phyloP scores from a whole-genome alignment of 1,140 invertebrate genomes.

The Trachymyrmex cornetzi region DNA sequence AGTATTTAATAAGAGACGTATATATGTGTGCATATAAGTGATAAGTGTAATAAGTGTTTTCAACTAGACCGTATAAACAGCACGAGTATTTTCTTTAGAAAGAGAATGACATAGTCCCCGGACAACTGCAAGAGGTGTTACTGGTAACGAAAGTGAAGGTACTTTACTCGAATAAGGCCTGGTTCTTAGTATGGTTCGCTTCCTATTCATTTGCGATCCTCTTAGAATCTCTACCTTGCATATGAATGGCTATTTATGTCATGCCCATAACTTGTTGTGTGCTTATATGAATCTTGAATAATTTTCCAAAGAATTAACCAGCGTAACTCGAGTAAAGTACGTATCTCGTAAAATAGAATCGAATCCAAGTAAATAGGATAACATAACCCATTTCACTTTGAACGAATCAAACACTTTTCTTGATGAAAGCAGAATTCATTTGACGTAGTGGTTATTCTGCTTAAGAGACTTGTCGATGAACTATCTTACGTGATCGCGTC shows the following conservation, averaged over 20 bases:
- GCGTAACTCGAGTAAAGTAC: neutral
- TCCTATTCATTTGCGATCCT: conserved; percentile 18
- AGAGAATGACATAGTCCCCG: conserved; percentile 9
- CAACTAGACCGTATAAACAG: neutral
- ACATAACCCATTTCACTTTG: neutral
- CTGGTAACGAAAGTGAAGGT: conserved; percentile 30
- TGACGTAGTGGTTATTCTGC: neutral
- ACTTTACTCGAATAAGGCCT: neutral
- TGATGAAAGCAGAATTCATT: neutral
- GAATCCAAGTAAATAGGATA: neutral
- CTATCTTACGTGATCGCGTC: conserved; percentile 29
- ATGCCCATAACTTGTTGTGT: neutral
- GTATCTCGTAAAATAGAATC: neutral
- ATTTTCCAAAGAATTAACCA: neutral
- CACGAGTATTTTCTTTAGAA: conserved; percentile 1
- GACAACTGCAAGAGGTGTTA: conserved; percentile 35
- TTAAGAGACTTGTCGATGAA: neutral
- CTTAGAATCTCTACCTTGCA: neutral
- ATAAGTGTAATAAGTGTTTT: conserved; percentile 23
- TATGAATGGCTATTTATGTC: conserved; percentile 15
- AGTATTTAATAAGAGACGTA: conserved; percentile 8
- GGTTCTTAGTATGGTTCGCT: conserved; percentile 13
- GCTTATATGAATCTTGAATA: neutral
- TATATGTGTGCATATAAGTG: neutral
- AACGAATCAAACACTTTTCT: neutral